These are phyloP conservation scores for Criorhina ranunculi DNA, from an alignment of 2,888 invertebrate species.

Conservation along the genomic window DNA sequence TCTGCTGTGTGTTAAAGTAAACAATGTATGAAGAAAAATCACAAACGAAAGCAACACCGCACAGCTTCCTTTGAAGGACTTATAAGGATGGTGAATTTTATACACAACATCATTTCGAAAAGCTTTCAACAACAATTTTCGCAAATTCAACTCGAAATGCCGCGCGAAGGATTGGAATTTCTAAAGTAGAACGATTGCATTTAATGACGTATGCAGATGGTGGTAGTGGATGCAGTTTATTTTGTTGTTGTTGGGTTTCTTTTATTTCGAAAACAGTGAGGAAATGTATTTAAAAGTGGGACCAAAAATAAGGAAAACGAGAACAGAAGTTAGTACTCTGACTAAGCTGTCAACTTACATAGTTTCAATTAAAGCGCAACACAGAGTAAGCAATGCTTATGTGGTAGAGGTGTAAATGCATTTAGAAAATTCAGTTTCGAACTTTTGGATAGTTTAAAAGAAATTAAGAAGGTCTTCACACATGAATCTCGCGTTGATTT, in stretches of 20 bases:
- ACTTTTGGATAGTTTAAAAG: neutral
- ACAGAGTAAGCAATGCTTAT: slow-evolving; percentile 1
- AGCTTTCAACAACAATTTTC: slow-evolving; percentile 61
- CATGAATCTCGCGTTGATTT: no score
- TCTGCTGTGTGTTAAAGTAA: slow-evolving; percentile 53
- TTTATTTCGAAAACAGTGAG: neutral
- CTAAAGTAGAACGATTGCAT: slow-evolving; percentile 23
- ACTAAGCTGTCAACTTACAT: slow-evolving; percentile 9
- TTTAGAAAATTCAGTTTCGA: neutral
- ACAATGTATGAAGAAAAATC: slow-evolving; percentile 49
- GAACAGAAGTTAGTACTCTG: neutral
- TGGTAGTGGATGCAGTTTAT: slow-evolving; percentile 5
- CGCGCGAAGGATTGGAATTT: slow-evolving; percentile 9
- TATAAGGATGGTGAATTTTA: slow-evolving; percentile 59
- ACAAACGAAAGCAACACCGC: slow-evolving; percentile 23
- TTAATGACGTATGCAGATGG: slow-evolving; percentile 40
- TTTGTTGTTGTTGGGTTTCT: neutral
- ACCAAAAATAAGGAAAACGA: neutral
- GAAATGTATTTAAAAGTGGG: neutral
- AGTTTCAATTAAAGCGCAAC: slow-evolving; percentile 7
- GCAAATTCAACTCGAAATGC: slow-evolving; percentile 49
- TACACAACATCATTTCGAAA: slow-evolving; percentile 40
- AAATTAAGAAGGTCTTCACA: neutral
- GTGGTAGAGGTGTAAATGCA: neutral
- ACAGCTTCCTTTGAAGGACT: slow-evolving; percentile 46